A percentile compares a stretch with the other conserved stretches of the same genome.
Evolutionary conservation across 2,113 vertebrate species (phyloP).

Genomic region (Myrmecobius fasciatus): DNA sequence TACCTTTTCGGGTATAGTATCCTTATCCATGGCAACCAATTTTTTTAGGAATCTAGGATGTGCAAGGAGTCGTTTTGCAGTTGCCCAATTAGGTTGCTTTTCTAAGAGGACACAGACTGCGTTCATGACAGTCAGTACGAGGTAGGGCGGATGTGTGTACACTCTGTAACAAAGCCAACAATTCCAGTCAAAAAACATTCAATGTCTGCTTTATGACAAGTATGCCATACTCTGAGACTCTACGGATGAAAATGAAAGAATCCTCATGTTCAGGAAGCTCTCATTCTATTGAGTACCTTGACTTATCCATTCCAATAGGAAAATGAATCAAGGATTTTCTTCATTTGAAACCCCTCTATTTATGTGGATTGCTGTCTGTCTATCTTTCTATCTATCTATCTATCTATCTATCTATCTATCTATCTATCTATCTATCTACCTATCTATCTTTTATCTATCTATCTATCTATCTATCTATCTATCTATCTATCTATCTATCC

Average conservation of each 20-base stretch:
- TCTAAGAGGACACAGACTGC: conserved; percentile 83
- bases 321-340: too few species aligned
- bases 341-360: not conserved
- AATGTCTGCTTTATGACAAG: not conserved
- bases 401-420: not conserved
- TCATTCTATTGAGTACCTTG: not conserved
- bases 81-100: conserved; percentile 80
- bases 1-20: conserved; percentile 84
- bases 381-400: not conserved
- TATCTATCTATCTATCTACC: not conserved
- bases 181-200: not conserved
- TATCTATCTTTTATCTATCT: too few species aligned
- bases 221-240: not conserved
- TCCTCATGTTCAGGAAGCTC: not conserved
- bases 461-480: too few species aligned
- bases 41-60: conserved; percentile 83
- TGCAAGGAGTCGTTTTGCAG: conserved; percentile 81
- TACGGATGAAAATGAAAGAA: not conserved
- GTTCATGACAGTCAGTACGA: conserved; percentile 84
- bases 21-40: conserved; percentile 81
- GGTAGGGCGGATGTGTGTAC: conserved; percentile 78
- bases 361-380: not conserved
- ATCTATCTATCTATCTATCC: too few species aligned
- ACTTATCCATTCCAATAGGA: not conserved
- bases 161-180: conserved; percentile 69